These are phyloP conservation scores for Micropoecilia bifurca DNA, from an alignment of 2,797 vertebrate genomes.

Conservation along the genomic window DNA sequence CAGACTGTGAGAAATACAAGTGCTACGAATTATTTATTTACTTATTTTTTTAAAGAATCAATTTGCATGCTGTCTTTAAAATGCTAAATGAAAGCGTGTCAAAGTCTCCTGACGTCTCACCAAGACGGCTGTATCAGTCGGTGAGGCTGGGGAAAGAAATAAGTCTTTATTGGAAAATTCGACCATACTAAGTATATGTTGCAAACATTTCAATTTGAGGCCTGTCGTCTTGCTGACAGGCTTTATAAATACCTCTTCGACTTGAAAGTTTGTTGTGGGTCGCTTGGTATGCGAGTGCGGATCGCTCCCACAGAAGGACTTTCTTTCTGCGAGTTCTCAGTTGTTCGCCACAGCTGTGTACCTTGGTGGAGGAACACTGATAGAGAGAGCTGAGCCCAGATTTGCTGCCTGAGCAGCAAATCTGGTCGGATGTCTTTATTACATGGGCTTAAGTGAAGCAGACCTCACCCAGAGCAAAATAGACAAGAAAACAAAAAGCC, in stretches of 20 bases:
- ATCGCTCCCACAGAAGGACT: slow-evolving; percentile 1
- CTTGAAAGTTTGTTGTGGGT: neutral
- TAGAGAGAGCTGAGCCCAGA: neutral
- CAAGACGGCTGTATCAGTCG: neutral
- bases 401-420: neutral
- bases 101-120: neutral
- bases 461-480: neutral
- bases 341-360: neutral
- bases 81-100: neutral
- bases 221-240: neutral
- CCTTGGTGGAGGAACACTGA: neutral
- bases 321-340: neutral
- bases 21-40: neutral
- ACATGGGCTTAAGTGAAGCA: neutral
- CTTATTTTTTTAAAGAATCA: neutral
- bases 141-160: neutral
- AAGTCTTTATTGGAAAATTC: neutral
- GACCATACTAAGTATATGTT: neutral
- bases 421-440: neutral
- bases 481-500: neutral
- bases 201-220: neutral
- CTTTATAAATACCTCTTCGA: neutral
- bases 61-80: neutral
- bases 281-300: neutral
- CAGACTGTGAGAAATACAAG: neutral